Evolutionary conservation across 2,113 vertebrate genomes (phyloP).

Genomic region (Cynocephalus volans): DNA sequence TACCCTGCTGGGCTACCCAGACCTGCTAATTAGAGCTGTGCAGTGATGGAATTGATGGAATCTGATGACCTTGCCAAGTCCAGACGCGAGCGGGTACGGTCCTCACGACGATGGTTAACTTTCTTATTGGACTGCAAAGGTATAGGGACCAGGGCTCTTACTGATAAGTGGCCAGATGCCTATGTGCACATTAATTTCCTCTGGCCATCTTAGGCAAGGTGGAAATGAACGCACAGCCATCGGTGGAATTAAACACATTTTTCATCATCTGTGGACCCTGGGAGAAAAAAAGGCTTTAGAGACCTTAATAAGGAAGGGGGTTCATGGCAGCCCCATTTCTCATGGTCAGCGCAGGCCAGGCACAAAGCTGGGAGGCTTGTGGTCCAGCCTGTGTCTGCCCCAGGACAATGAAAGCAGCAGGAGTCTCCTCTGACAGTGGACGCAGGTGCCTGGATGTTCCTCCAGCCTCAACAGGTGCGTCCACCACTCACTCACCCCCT

Average conservation of each 20-base stretch:
- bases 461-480: fast-evolving
- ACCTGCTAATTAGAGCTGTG: neutral
- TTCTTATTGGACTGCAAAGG: slow-evolving; percentile 66
- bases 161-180: neutral
- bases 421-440: fast-evolving
- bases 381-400: fast-evolving
- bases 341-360: fast-evolving
- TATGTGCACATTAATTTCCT: slow-evolving; percentile 2
- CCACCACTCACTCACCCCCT: fast-evolving
- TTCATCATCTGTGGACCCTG: slow-evolving; percentile 48
- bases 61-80: neutral
- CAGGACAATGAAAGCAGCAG: neutral
- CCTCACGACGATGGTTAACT: neutral
- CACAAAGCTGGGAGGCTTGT: neutral
- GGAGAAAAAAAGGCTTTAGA: neutral
- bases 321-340: fast-evolving
- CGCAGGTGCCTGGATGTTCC: fast-evolving
- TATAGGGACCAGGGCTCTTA: neutral
- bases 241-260: slow-evolving; percentile 43
- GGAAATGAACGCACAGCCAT: neutral
- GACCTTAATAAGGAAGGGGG: neutral
- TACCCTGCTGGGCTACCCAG: fast-evolving
- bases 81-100: neutral
- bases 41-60: neutral
- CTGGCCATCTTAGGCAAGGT: neutral